Evolutionary conservation across 1,140 invertebrate genomes (phyloP), one percentile per base, ranked within the genome.

Genomic region (Steinernema feltiae): DNA sequence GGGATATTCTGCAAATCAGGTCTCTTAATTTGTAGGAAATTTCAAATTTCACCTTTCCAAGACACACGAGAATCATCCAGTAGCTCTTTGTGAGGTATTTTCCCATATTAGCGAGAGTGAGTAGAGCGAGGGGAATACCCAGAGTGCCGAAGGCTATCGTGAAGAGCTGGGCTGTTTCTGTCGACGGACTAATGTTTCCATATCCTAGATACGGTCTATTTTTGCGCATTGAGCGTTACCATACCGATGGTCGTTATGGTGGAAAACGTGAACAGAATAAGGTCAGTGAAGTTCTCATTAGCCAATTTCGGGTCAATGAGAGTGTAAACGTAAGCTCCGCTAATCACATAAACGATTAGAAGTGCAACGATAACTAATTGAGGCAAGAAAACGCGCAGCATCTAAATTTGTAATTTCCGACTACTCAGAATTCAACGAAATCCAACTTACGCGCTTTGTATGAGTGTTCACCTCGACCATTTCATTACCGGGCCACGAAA

Each of bases 51-150:
- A 63, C 53, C 53, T 63, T 63, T 63, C 53, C 53, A 12, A 63
- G 24, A 27, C 53, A 63, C 7, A 63, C 53, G 15, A 63, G 53
- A n/a, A 63, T 63, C 53, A 30, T 70, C 73, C 73, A 74, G 48
- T 70, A 74, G 21, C 48, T 69, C 48, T 74, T 74, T n/a, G 48
- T 74, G 12, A 29, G 21, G 27, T 74, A 69, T 21, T 71, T 71
- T n/a, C 73, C 73, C 30, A 74, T 70, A 32, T 74, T 74, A 3
- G 73, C 73, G 24, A 74, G 27, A 30, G 73, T 74, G 1, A 74
- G 73, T 1, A 74, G 18, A 29, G 69, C 69, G 27, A 74, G 30
- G 12, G 73, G 73, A 15, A 41, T 74, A 30, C 73, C 73, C 12
- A 74, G 29, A 21, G 71, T 72, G 7, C 73, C 29, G 30, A 74